A percentile compares a stretch with the other conserved stretches of the same genome.
phyloP scores from a whole-genome alignment of 2,888 invertebrate genomes.

The Ennomos fuscantarius region DNA sequence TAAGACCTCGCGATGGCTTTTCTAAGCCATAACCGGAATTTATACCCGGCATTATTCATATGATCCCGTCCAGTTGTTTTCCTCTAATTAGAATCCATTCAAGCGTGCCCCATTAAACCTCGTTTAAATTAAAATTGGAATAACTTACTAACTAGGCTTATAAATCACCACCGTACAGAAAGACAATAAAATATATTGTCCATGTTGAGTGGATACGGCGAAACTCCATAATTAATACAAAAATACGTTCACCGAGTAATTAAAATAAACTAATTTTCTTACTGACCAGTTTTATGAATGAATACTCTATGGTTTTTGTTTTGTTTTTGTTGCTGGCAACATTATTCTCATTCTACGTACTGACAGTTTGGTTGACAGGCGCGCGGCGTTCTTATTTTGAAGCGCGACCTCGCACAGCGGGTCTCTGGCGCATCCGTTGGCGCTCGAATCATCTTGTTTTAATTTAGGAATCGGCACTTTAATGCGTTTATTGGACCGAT shows the following conservation, averaged over 20 bases:
- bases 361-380: constrained; percentile 79
- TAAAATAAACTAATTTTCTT: constrained; percentile 84
- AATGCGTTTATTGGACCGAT: constrained; percentile 48
- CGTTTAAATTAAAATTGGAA: constrained; percentile 84
- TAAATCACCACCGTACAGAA: constrained; percentile 76
- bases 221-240: constrained; percentile 79
- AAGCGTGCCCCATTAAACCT: constrained; percentile 81
- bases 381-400: constrained; percentile 67
- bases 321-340: constrained; percentile 70
- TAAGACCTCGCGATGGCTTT: constrained; percentile 56
- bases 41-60: constrained; percentile 82
- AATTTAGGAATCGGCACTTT: constrained; percentile 71
- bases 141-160: constrained; percentile 84
- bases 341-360: constrained; percentile 76
- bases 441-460: constrained; percentile 77
- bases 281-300: constrained; percentile 78
- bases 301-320: constrained; percentile 60
- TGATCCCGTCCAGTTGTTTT: constrained; percentile 74
- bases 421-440: constrained; percentile 75
- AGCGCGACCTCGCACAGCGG: constrained; percentile 79
- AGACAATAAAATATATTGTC: constrained; percentile 85
- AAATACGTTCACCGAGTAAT: constrained; percentile 79
- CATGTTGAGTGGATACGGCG: constrained; percentile 56
- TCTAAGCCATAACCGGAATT: constrained; percentile 77
- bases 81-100: constrained; percentile 84